Evolutionary conservation across 2,888 invertebrate genomes (phyloP).

Genomic region (Chaetoderma sp.): DNA sequence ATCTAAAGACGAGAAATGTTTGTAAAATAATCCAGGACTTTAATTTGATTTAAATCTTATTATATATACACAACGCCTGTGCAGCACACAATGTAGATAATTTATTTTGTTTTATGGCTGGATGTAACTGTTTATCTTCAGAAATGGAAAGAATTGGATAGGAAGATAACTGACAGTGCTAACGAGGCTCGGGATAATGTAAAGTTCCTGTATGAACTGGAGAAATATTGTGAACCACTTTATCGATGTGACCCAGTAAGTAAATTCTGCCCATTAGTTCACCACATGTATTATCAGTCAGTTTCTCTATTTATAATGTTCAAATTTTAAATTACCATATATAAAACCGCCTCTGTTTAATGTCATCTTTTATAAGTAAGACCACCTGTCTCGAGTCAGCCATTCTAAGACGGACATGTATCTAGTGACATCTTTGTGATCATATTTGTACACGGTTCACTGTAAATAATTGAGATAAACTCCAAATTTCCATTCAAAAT

Average conservation of each 20-base stretch:
- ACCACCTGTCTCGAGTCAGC: not conserved
- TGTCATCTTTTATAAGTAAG: not conserved
- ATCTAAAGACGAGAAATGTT: too few species aligned
- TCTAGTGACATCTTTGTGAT: too few species aligned
- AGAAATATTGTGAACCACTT: conserved; percentile 67
- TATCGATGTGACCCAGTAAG: conserved; percentile 66
- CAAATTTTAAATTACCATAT: not conserved
- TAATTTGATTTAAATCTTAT: not conserved
- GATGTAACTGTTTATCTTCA: too few species aligned
- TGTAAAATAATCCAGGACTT: not conserved
- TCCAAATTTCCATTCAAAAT: too few species aligned
- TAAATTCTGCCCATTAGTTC: conserved; percentile 5
- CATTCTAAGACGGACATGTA: too few species aligned
- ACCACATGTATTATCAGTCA: not conserved
- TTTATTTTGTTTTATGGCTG: too few species aligned
- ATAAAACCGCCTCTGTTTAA: not conserved
- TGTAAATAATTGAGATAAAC: too few species aligned
- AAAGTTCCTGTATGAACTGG: conserved; percentile 65
- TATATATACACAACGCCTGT: not conserved
- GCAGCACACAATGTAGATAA: not conserved
- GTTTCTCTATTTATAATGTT: not conserved
- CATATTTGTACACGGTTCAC: too few species aligned
- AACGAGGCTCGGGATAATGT: conserved; percentile 68
- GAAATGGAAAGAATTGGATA: conserved; percentile 63
- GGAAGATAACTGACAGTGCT: conserved; percentile 64